These are phyloP conservation scores for Phaethon lepturus DNA, from an alignment of 2,113 vertebrate species.

Conservation along the genomic window DNA sequence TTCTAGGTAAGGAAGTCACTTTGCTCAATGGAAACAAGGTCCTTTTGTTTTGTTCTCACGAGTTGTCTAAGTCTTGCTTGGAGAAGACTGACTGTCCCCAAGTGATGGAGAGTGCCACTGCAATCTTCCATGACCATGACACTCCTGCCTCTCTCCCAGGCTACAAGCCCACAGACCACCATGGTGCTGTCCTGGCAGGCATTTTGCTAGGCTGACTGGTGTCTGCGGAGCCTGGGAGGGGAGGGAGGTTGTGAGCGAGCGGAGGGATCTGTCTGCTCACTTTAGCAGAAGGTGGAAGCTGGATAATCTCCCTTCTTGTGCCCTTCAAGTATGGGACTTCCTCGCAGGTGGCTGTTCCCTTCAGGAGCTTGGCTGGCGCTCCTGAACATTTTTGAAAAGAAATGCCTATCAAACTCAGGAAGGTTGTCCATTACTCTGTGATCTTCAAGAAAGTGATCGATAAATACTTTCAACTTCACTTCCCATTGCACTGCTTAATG, in stretches of 20 bases:
- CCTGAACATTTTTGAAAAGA: neutral
- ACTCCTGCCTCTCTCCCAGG: neutral
- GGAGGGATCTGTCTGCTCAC: neutral
- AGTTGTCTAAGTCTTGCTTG: neutral
- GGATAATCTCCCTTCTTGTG: neutral
- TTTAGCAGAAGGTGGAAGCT: neutral
- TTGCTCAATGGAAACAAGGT: neutral
- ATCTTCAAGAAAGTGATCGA: neutral
- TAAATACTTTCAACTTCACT: slow-evolving; percentile 19
- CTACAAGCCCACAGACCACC: fast-evolving
- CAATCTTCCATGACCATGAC: neutral
- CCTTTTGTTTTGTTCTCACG: fast-evolving
- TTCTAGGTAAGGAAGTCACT: neutral
- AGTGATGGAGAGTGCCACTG: neutral
- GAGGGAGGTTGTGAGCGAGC: fast-evolving
- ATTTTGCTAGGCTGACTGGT: neutral
- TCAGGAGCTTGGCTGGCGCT: neutral
- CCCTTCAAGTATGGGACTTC: neutral
- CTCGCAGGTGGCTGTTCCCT: neutral
- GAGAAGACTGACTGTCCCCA: neutral
- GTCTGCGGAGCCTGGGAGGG: neutral
- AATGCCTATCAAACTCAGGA: neutral
- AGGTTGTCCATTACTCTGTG: neutral
- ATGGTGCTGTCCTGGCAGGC: neutral
- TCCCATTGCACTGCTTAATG: neutral